Evolutionary conservation across 2,113 vertebrate species (phyloP), one percentile per base, ranked within the genome.

Genomic region (Acrocephalus kingi): DNA sequence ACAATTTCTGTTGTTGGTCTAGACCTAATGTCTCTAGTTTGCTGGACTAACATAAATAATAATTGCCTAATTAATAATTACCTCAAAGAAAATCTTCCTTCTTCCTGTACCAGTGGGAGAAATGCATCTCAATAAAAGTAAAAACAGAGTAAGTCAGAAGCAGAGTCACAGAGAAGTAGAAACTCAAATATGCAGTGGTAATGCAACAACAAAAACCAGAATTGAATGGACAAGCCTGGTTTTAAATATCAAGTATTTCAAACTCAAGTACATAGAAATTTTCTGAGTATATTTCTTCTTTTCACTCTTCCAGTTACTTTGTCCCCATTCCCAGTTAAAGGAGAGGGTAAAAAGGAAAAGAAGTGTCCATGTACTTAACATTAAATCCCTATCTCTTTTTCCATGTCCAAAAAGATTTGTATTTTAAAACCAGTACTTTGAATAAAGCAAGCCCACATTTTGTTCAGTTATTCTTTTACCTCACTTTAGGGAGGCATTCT

Each of bases 1-100:
- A 76, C 27, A 90, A 56, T 76, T 88, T 41, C 75, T 77, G 30
- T 17, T 90, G 27, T 67, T 92, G 49, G 14, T 62, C 63, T 67
- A 94, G 75, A 96, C 51, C 63, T 52, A 33, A 72, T 71, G 79
- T 88, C 74, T 86, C 85, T 92, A 51, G 33, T 77, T 95, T 83
- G 35, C 31, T 83, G 41, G 7, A 58, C 23, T 55, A 92, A 48
- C 31, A 83, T 76, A 92, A 91, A 86, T 80, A 88, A 75, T 45
- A 75, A 39, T 43, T 51, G 9, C 23, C 15, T 95, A 92, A 84
- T 69, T 81, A 81, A 89, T 66, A 93, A 95, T 72, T 89, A 43
- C 28, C 23, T 84, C 33, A 9, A 78, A 39, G n/a, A 88, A 90
- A 83, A 80, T 46, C 31, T 89, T 87, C 23, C 8, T 81, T 64